These are phyloP conservation scores for Anthopleura sola DNA, from an alignment of 64 coral and sea anemone genomes.

Conservation along the genomic window DNA sequence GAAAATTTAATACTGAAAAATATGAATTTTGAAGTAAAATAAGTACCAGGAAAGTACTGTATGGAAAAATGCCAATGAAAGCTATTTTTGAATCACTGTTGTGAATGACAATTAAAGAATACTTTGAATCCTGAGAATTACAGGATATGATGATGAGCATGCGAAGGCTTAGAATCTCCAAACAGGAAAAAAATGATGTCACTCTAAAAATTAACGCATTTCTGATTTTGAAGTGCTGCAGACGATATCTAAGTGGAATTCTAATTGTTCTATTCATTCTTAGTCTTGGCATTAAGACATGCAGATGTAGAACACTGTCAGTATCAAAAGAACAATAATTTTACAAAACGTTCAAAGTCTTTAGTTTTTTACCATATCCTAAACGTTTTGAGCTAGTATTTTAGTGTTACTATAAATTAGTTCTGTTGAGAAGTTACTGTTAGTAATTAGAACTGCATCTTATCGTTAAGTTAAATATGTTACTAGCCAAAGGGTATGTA, in stretches of 20 bases:
- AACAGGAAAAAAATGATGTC: slow-evolving; percentile 8
- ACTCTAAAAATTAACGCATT: background rate
- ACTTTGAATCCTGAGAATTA: background rate
- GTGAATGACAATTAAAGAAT: too few relatives aligned
- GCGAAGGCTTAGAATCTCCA: background rate
- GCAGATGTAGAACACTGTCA: background rate
- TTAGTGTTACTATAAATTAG: too few relatives aligned
- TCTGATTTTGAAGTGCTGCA: background rate
- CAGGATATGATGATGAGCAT: background rate
- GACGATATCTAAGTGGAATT: slow-evolving; percentile 1
- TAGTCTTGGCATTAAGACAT: background rate
- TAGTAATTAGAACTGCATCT: too few relatives aligned
- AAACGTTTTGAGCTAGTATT: too few relatives aligned
- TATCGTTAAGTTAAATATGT: background rate
- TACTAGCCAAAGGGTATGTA: slow-evolving; percentile 12
- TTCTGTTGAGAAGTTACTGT: too few relatives aligned
- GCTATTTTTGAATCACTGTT: background rate
- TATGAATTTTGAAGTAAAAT: too few relatives aligned
- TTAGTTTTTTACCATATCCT: too few relatives aligned
- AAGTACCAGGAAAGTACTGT: too few relatives aligned
- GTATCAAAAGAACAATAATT: background rate
- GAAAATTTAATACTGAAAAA: too few relatives aligned
- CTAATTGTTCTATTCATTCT: background rate
- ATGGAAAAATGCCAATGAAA: background rate
- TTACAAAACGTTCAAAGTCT: background rate